Base-by-base conservation (phyloP, 2,113 vertebrate species). In the Hypanus sabinus region DNA sequence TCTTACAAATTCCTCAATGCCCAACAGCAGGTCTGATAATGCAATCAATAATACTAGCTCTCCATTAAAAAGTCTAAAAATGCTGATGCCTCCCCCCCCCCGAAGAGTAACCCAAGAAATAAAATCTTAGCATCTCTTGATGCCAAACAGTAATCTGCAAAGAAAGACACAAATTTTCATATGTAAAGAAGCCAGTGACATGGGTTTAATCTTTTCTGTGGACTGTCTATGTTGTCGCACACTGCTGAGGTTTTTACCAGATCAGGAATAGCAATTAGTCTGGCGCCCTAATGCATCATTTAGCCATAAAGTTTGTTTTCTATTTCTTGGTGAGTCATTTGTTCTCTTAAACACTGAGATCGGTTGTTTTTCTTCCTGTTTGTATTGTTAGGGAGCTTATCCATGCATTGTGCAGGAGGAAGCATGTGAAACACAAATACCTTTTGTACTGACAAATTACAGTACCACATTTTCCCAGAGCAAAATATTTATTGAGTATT, bases 351-450 rank as follows among this genome's bases (percentile, higher is more conserved):
- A 90, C 65, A 33, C 33, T 33, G 85, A 18, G 60, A 90, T 90
- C 33, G 60, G 60, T 90, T 90, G 85, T 90, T 90, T 90, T 88
- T 88, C 83, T 88, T 88, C 83, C 83, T 88, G 83, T 88, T 90
- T 90, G 60, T 90, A 65, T 90, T 68, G 85, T 90, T 90, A 33
- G 5, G 20, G 60, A 7, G 85, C 30, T 90, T 65, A 30, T 62
- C 65, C 85, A 90, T 88, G 11, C 5, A 30, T 88, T n/a, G 27
- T 62, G 30, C 10, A 88, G 83, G 60, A 60, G 57, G 57, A 88
- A n/a, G 27, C 83, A 62, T 62, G 83, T 5, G 30, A 62, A 62
- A 62, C 57, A 2, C 83, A 88, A 27, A 27, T 27, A 88, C 83
- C 60, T 62, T 88, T 88, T 90, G 85, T n/a, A 33, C 85, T 33